Base-by-base conservation (phyloP, 2,888 invertebrate genomes). In the Fissipunctia ypsillon region DNA sequence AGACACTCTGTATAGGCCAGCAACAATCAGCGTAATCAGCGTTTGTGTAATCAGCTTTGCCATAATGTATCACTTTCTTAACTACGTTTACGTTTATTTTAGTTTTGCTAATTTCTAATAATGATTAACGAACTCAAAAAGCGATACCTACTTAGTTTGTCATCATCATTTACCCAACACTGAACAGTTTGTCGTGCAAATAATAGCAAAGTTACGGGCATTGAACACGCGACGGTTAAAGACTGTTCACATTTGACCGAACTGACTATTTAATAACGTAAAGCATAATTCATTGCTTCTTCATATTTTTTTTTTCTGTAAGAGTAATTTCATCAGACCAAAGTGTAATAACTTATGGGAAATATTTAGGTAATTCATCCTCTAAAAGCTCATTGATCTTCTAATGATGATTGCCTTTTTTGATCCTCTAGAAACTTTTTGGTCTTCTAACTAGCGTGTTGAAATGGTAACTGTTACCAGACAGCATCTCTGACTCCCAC, bases 221-320 rank as follows among this genome's bases (percentile, higher is more conserved):
- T 61, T 52, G 60, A 71, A 45, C 81, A 81, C 78, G 83, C 83
- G 71, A 83, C 67, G 7, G 59, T 80, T 80, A 73, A 50, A 45
- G 66, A 41, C 54, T n/a, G 19, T 12, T 67, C 63, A 63, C 14
- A 78, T 64, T 66, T n/a, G 1, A 41, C 14, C 25, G 54, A 5
- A 75, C 3, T 19, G n/a, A 45, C 5, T n/a, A 19, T 25, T 6
- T 1, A n/a, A 16, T n/a, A 14, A 35, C n/a, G n/a, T 16, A 59
- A 14, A 38, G 38, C 4, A 14, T 35, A 22, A 35, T 22, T 35
- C 22, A 57, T 22, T 22, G 35, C 22, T 59, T 35, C n/a, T 3
- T 43, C 14, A 2, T 43, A 14, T 45, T 22, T 45, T 45, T 22
- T 45, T 61, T 28, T 38, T 25, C 45, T 63, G 45, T 22, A 22